These are phyloP conservation scores for Pseudococcus longispinus DNA, from an alignment of 2,888 invertebrate species.

Conservation along the genomic window DNA sequence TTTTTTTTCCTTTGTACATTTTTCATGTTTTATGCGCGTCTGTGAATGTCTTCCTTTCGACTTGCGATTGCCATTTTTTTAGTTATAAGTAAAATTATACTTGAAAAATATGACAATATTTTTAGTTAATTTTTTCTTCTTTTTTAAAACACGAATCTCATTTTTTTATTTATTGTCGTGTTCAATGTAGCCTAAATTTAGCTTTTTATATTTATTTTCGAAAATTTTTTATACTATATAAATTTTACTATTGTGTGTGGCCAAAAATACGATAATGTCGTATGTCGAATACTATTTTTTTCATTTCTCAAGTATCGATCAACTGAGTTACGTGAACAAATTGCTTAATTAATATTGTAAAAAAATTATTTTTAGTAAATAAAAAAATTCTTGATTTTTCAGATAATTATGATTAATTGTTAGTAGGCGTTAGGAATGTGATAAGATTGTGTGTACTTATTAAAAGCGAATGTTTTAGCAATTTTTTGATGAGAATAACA, in stretches of 20 bases:
- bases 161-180: neutral
- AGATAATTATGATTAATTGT: too few species aligned
- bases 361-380: neutral
- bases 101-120: slow-evolving; percentile 27
- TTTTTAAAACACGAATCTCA: slow-evolving; percentile 20
- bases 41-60: slow-evolving; percentile 29
- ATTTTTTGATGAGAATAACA: too few species aligned
- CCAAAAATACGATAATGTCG: neutral
- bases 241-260: neutral
- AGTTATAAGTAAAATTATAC: slow-evolving; percentile 33
- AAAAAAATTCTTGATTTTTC: neutral
- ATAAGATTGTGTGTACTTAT: too few species aligned
- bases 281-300: neutral
- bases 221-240: neutral
- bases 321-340: neutral
- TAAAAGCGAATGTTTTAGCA: too few species aligned
- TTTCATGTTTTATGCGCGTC: neutral
- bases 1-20: too few species aligned
- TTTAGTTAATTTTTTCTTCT: neutral
- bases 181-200: slow-evolving; percentile 1
- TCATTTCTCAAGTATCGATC: neutral
- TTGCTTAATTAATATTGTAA: neutral
- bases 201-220: slow-evolving; percentile 17
- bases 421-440: too few species aligned
- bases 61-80: slow-evolving; percentile 38